Percentiles rank a stretch among this genome's conserved stretches.
These are phyloP conservation scores for Leptocoma aspasia DNA, from an alignment of 2,113 vertebrate species.

Conservation along the genomic window DNA sequence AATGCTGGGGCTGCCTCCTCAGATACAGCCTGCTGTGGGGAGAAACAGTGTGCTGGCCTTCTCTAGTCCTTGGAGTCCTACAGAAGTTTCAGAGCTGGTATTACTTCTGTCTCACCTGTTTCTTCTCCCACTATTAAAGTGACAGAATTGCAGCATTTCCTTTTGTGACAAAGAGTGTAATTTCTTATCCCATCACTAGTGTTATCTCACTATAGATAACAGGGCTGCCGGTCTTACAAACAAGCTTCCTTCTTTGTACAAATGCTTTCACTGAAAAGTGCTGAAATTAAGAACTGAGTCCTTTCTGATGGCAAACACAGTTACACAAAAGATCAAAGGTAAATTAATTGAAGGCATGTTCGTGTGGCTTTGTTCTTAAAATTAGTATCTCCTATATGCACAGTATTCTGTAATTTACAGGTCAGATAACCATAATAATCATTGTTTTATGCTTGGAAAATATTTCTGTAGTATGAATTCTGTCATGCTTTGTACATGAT, in stretches of 20 bases:
- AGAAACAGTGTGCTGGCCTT: neutral
- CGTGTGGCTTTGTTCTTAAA: neutral
- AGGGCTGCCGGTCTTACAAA: fast-evolving
- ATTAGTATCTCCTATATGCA: neutral
- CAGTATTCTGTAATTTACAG: neutral
- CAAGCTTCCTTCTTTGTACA: neutral
- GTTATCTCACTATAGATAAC: neutral
- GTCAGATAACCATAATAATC: neutral
- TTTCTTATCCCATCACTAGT: neutral
- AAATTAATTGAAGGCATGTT: neutral
- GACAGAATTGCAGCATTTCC: neutral
- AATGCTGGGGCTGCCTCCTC: neutral
- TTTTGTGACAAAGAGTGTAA: neutral
- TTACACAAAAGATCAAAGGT: neutral
- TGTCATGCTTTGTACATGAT: neutral
- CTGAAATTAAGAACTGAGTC: neutral
- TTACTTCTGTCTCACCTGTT: neutral
- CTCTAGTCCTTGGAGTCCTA: neutral
- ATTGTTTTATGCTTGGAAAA: neutral
- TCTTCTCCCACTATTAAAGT: neutral
- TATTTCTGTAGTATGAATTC: neutral
- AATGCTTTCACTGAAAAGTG: neutral
- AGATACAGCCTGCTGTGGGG: neutral
- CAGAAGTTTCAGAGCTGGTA: neutral
- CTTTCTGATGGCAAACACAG: neutral